Percentiles rank a stretch among this genome's conserved stretches.
These are phyloP conservation scores for Polyergus mexicanus DNA, from an alignment of 1,140 invertebrate species.

Conservation along the genomic window DNA sequence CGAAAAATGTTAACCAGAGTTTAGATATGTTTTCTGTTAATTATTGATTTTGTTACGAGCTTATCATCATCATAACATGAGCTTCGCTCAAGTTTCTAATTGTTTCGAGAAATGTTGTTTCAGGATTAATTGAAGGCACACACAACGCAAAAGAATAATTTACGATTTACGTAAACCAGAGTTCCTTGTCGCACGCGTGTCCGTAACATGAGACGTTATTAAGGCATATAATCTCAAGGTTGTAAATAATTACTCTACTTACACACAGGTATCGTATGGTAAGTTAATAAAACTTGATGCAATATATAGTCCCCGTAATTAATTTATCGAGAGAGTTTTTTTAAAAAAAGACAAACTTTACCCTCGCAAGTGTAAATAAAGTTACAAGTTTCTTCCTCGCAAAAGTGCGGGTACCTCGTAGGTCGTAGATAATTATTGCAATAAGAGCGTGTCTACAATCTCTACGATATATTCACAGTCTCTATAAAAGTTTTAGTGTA, in stretches of 20 bases:
- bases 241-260: slow-evolving; percentile 55
- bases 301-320: slow-evolving; percentile 41
- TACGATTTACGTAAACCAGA: slow-evolving; percentile 54
- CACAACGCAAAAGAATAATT: slow-evolving; percentile 14
- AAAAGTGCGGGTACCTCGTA: slow-evolving; percentile 46
- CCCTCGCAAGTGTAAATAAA: slow-evolving; percentile 58
- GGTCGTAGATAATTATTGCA: slow-evolving; percentile 62
- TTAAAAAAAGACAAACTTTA: slow-evolving; percentile 41
- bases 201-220: slow-evolving; percentile 14
- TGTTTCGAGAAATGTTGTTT: slow-evolving; percentile 26
- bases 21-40: background rate
- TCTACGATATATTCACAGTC: slow-evolving; percentile 62
- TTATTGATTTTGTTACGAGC: too few species aligned
- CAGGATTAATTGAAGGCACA: slow-evolving; percentile 4
- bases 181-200: slow-evolving; percentile 68
- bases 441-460: slow-evolving; percentile 64
- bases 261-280: slow-evolving; percentile 5
- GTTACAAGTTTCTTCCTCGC: slow-evolving; percentile 49
- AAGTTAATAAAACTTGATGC: slow-evolving; percentile 45
- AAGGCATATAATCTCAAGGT: slow-evolving; percentile 53
- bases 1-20: too few species aligned
- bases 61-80: too few species aligned
- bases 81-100: background rate
- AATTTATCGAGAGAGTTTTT: slow-evolving; percentile 37
- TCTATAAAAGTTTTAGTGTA: slow-evolving; percentile 54